Base-by-base conservation (phyloP, 2,797 vertebrate genomes). In the Bovichtus diacanthus region DNA sequence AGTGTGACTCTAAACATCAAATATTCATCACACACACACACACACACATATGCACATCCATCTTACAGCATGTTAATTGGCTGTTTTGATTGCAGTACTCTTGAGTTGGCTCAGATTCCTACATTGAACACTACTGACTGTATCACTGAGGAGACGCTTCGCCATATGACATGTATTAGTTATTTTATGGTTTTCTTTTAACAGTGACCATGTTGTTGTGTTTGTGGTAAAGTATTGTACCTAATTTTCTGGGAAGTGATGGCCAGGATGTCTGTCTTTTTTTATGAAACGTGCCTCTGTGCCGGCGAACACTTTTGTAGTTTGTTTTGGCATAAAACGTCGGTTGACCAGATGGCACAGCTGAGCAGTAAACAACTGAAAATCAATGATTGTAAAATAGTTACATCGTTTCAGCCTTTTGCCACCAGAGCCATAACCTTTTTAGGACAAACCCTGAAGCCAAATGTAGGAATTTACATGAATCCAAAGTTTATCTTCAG, bases 21-120 rank as follows among this genome's bases (percentile, higher is more conserved):
- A 91, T 86, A 92, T 93, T 91, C 58, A 93, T 89, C 46, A 47
- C 16, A 66, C 59, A 61, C 55, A 66, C 51, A 70, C 51, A 83
- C 61, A 63, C 64, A 59, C 51, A 83, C 61, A 63, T 64, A 59
- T 54, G 67, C 3, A 54, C 1, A 5, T 49, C 16, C 11, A 18
- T 70, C 54, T 67, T 63, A 78, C 69, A 77, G 66, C 68, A 72
- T 84, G 78, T 70, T 79, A 82, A 90, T 78, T 80, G 55, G 74
- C 75, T 80, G 68, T 68, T 82, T 72, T 82, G 64, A 80, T 62
- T 82, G 53, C 59, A 50, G 43, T 11, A 41, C 47, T 62, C 54
- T 73, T 36, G 31, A 78, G 38, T 54, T 76, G 43, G 55, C 64
- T n/a, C 3, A 27, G 47, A 74, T 60, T 58, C 7, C 3, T 41